Evolutionary conservation across 1,140 invertebrate genomes (phyloP).

Genomic region (Pogonognathellus flavescens): DNA sequence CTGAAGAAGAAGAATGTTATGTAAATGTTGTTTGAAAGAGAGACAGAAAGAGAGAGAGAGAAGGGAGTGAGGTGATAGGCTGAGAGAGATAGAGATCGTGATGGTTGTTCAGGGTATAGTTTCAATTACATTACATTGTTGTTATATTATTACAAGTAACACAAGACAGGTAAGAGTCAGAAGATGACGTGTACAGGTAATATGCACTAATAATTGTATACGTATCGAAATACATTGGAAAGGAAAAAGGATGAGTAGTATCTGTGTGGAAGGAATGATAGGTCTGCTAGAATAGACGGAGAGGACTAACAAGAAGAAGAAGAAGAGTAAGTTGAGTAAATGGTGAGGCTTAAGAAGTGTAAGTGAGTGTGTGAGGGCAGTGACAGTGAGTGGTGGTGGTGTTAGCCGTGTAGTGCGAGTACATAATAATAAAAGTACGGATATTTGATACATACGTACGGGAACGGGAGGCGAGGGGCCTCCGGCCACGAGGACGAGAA

Average conservation of each 20-base stretch:
- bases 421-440: slow-evolving; percentile 47
- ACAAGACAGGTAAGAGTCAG: too few species aligned
- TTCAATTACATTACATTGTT: not conserved
- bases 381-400: not conserved
- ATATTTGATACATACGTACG: slow-evolving; percentile 57
- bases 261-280: not conserved
- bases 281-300: not conserved
- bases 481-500: slow-evolving; percentile 54
- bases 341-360: not conserved
- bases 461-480: slow-evolving; percentile 49
- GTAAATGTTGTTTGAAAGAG: not conserved
- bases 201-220: too few species aligned
- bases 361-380: not conserved
- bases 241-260: too few species aligned
- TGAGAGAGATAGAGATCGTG: slow-evolving; percentile 2
- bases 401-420: not conserved
- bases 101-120: too few species aligned
- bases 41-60: slow-evolving; percentile 6
- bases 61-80: not conserved
- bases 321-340: not conserved
- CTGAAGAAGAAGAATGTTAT: not conserved
- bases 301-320: not conserved
- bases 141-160: slow-evolving; percentile 19
- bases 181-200: too few species aligned
- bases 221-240: too few species aligned